phyloP scores from a whole-genome alignment of 2,113 vertebrate genomes.

The Sturnira hondurensis region DNA sequence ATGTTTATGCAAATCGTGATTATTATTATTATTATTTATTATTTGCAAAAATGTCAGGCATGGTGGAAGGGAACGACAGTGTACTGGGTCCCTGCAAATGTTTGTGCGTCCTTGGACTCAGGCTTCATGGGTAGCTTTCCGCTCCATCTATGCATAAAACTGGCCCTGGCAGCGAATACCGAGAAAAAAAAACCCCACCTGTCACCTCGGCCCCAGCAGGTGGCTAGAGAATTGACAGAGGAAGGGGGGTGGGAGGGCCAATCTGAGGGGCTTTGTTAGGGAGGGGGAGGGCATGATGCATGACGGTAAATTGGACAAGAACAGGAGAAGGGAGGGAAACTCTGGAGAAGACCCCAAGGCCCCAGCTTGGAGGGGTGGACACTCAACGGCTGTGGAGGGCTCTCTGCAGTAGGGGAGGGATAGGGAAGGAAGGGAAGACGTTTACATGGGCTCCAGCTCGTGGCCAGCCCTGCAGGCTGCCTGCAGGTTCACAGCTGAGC shows the following conservation, averaged over 20 bases:
- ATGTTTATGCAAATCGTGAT: background rate
- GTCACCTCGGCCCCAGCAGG: background rate
- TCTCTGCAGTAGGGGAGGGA: too few species aligned
- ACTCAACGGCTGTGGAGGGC: background rate
- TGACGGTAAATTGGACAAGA: background rate
- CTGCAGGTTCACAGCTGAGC: constrained; percentile 61
- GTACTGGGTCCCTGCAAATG: background rate
- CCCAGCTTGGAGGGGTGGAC: background rate
- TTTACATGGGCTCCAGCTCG: constrained; percentile 43
- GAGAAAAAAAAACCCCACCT: background rate
- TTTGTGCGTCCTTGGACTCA: background rate
- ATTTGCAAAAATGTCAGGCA: background rate
- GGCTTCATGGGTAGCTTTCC: background rate
- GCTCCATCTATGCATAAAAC: background rate
- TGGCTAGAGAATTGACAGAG: constrained; percentile 10
- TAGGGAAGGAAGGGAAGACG: too few species aligned
- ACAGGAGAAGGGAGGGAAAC: background rate
- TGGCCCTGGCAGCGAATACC: background rate
- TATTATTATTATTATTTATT: background rate
- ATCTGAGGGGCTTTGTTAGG: background rate
- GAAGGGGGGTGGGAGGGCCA: background rate
- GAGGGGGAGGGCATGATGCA: background rate
- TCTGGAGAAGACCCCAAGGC: background rate
- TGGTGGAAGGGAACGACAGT: background rate
- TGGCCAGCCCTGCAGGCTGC: constrained; percentile 51